Conservation (phyloP, 2,113 vertebrate genomes). For the Corydoras sp. region DNA sequence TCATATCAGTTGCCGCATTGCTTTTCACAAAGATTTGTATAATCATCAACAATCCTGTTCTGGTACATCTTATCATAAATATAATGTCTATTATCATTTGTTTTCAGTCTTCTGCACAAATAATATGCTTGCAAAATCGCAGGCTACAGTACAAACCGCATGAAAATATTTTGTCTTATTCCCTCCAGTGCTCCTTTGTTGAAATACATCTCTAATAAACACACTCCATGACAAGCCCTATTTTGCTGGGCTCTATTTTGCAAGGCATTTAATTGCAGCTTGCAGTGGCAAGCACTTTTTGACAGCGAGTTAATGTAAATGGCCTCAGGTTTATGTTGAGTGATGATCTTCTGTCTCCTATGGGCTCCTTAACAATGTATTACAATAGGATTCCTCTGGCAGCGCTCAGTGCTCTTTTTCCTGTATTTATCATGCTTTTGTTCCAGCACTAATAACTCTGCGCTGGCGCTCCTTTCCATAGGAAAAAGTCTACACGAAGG, state of each 20-base stretch:
- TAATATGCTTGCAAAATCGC: slow-evolving; percentile 4
- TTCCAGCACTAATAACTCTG: slow-evolving; percentile 24
- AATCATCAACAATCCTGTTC: neutral
- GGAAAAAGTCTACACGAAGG: slow-evolving; percentile 8
- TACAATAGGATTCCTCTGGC: slow-evolving; percentile 23
- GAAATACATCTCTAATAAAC: slow-evolving; percentile 58
- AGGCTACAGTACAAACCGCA: slow-evolving; percentile 19
- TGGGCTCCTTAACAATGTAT: slow-evolving; percentile 21
- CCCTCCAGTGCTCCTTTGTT: slow-evolving; percentile 47
- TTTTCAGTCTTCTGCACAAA: neutral
- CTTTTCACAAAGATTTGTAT: no score
- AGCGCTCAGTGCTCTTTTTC: neutral
- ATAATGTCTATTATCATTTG: neutral
- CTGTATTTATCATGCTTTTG: slow-evolving; percentile 27
- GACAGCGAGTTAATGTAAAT: slow-evolving; percentile 56
- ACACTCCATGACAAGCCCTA: slow-evolving; percentile 42
- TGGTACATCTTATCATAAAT: neutral
- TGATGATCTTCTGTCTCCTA: slow-evolving; percentile 38
- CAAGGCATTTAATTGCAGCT: slow-evolving; percentile 72
- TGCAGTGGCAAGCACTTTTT: slow-evolving; percentile 35
- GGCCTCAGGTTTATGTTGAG: slow-evolving; percentile 43
- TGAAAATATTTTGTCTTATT: slow-evolving; percentile 26
- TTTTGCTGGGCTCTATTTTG: slow-evolving; percentile 67
- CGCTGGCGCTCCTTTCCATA: slow-evolving; percentile 12
- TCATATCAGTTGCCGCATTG: no score